phyloP scores from a whole-genome alignment of 2,113 vertebrate genomes.

The Crotalus horridus region DNA sequence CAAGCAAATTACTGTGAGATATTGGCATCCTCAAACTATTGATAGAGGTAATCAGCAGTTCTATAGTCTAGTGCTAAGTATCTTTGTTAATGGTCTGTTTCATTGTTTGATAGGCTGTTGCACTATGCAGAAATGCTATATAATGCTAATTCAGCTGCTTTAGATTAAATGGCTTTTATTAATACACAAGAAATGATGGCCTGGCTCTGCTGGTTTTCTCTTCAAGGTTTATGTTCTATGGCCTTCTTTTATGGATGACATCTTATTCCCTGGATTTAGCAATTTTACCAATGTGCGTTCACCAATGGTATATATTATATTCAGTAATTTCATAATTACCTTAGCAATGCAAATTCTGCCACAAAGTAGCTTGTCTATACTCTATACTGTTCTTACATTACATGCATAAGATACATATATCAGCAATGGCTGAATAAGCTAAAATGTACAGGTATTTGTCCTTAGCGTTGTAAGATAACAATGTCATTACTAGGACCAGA shows the following conservation, averaged over 20 bases:
- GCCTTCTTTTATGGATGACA: background rate
- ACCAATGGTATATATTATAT: background rate
- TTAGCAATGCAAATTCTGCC: background rate
- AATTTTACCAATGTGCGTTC: background rate
- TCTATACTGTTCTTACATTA: background rate
- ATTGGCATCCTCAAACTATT: slow-evolving; percentile 3
- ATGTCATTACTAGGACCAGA: background rate
- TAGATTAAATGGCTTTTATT: background rate
- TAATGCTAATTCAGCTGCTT: background rate
- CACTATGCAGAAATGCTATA: background rate
- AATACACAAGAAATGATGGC: background rate
- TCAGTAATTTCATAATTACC: background rate
- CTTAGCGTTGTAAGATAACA: background rate
- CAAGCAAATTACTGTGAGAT: background rate
- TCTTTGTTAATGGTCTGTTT: slow-evolving; percentile 10
- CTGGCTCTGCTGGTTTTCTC: background rate
- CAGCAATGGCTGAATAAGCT: background rate
- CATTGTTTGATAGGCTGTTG: slow-evolving; percentile 1
- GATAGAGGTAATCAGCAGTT: slow-evolving; percentile 5
- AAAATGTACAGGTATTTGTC: background rate
- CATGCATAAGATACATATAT: background rate
- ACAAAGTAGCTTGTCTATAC: background rate
- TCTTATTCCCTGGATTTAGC: background rate
- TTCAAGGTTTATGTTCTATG: background rate
- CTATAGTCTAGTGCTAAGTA: background rate